These are phyloP conservation scores for Microdon myrmicae DNA, from an alignment of 2,888 invertebrate species.

Conservation along the genomic window DNA sequence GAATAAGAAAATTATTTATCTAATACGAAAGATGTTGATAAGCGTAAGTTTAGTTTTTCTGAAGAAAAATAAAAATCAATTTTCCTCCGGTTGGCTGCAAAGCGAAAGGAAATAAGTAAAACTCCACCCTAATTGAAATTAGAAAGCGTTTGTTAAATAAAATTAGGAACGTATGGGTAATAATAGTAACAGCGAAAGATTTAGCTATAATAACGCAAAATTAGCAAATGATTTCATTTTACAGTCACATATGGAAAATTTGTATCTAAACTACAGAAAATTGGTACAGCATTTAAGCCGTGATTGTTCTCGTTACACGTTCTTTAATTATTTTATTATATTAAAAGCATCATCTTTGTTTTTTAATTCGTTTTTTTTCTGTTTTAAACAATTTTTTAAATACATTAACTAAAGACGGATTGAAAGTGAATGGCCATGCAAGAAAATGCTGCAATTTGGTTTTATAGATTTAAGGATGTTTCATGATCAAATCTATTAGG, in stretches of 20 bases:
- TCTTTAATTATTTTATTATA: constrained; percentile 16
- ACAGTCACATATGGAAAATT: constrained; percentile 38
- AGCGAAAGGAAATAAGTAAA: constrained; percentile 8
- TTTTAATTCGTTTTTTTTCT: constrained; percentile 3
- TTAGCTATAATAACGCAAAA: constrained; percentile 6
- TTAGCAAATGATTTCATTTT: constrained; percentile 2
- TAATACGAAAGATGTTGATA: constrained; percentile 22
- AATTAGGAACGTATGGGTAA: constrained; percentile 11
- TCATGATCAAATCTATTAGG: too few species aligned
- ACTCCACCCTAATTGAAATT: constrained; percentile 23
- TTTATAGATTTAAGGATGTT: too few species aligned
- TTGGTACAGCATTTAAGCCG: constrained; percentile 52
- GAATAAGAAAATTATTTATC: constrained; percentile 25
- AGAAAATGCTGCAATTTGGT: too few species aligned
- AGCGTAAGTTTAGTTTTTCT: too few species aligned
- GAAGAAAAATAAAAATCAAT: too few species aligned
- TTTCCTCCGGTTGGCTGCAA: too few species aligned
- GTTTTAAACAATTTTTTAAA: constrained; percentile 12
- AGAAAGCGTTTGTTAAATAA: constrained; percentile 7
- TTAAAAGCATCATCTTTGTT: too few species aligned
- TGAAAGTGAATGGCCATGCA: too few species aligned
- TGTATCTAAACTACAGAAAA: constrained; percentile 49
- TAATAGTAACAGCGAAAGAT: constrained; percentile 18
- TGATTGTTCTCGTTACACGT: constrained; percentile 47
- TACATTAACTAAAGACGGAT: too few species aligned